Base-by-base conservation (phyloP, 1,140 invertebrate species). In the Pantala flavescens region DNA sequence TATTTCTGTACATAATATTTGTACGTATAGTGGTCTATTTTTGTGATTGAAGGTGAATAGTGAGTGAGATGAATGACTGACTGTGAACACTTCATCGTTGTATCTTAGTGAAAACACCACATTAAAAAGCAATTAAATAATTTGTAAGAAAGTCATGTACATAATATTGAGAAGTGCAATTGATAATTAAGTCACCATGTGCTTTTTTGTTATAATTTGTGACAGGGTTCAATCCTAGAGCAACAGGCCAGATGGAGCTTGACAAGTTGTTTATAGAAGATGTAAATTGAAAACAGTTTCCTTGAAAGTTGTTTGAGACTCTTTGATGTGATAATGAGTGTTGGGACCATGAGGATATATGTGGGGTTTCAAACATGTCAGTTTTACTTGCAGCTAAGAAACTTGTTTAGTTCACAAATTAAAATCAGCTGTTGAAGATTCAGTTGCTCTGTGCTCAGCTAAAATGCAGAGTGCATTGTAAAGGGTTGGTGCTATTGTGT, bases 1-100 rank as follows among this genome's bases (percentile, higher is more conserved):
- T 63, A 19, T 63, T 63, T 63, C 49, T 63, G 49, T 63, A 63
- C 49, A 63, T 63, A 63, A 63, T 63, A 63, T 63, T 63, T 63
- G 49, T 63, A 63, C n/a, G 12, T 63, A 63, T 63, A 63, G 49
- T 63, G 14, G n/a, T 63, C 49, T 63, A 63, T 63, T 63, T 63
- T 63, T 63, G 49, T 63, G 49, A 63, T 63, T 63, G 49, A 63
- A 12, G 49, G 49, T 63, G 49, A 63, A 19, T 63, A 63, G 49
- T 63, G 49, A 19, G 14, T 21, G n/a, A 63, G 49, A 12, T 63
- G 49, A 63, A 63, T 63, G 49, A 63, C 49, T 63, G 49, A 63
- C 49, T 21, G 49, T 63, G 49, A 12, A 63, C 49, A 63, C n/a
- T 19, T 63, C 14, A 63, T 63, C 49, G 3, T 63, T 63, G 1